Evolutionary conservation across 2,797 vertebrate species (phyloP).

Genomic region (Brachyrhaphis roseni): DNA sequence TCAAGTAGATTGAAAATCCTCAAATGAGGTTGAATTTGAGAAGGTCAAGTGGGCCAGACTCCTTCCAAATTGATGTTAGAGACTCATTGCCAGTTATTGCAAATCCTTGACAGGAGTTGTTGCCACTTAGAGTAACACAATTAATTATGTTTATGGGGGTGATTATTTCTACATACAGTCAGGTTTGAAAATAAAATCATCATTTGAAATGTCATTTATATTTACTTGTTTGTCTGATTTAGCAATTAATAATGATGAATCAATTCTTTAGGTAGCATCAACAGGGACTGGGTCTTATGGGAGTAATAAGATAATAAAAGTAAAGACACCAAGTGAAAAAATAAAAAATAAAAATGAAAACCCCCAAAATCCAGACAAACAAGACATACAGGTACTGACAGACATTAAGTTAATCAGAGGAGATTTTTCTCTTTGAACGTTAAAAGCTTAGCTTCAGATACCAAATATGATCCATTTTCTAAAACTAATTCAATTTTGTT

Average conservation of each 20-base stretch:
- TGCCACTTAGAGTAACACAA: neutral
- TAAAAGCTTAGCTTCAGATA: neutral
- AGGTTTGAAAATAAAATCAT: neutral
- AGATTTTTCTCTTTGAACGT: neutral
- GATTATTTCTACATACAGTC: neutral
- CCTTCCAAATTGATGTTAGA: neutral
- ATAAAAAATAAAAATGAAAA: neutral
- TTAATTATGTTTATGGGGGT: neutral
- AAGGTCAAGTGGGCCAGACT: neutral
- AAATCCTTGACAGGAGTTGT: neutral
- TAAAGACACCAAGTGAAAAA: neutral
- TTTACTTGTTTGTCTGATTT: neutral
- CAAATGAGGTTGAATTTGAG: neutral
- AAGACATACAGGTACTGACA: neutral
- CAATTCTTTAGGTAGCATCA: neutral
- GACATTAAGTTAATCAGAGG: neutral
- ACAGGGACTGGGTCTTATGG: neutral
- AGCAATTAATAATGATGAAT: neutral
- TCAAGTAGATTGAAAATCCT: neutral
- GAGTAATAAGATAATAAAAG: neutral
- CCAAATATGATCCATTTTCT: neutral
- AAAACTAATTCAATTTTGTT: neutral
- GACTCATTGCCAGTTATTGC: neutral
- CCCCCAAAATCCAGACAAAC: neutral
- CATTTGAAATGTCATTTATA: neutral